Base-by-base conservation (phyloP, 2,113 vertebrate genomes). In the Pseudopipra pipra region DNA sequence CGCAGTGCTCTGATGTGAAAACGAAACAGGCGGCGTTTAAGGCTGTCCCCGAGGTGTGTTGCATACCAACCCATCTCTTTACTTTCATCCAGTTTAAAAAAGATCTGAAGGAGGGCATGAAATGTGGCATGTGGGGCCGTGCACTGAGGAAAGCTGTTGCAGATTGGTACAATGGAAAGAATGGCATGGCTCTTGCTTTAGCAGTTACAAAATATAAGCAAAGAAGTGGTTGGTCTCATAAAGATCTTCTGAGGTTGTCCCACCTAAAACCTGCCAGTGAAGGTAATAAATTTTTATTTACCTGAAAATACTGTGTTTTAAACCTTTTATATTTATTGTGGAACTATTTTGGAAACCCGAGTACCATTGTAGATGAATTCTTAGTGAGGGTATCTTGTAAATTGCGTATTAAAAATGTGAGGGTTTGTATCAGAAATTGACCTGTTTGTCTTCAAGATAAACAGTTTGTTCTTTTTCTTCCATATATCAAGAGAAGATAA, bases 71-170 rank as follows among this genome's bases (percentile, higher is more conserved):
- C 17, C 98, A 99, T 93, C 98, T 99, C 79, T 99, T 99, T 96
- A 96, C 98, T 68, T 99, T 99, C 68, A 98, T 99, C 82, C 98
- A 99, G 75, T 99, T 98, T 95, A 99, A 99, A 97, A 99, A 99
- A 95, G 98, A 99, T 84, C 97, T 99, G 76, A 99, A 98, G 94
- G 98, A 98, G 67, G 98, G 98, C 61, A 99, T 99, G 99, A 99
- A 98, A 71, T 99, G 99, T 92, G 99, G 99, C 76, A 99, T 99
- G 79, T 99, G 99, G 99, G 99, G 99, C 10, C 98, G 99, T 35
- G 99, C 98, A 11, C 98, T 99, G 90, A 98, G 99, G 88, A 99
- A 99, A 97, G 99, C 98, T 5, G 97, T 99, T 59, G 98, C 99
- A 31, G 98, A 99, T 96, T 99, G 99, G 99, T 99, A 99, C 96